phyloP scores from a whole-genome alignment of 2,888 invertebrate genomes.

The Helobdella robusta region DNA sequence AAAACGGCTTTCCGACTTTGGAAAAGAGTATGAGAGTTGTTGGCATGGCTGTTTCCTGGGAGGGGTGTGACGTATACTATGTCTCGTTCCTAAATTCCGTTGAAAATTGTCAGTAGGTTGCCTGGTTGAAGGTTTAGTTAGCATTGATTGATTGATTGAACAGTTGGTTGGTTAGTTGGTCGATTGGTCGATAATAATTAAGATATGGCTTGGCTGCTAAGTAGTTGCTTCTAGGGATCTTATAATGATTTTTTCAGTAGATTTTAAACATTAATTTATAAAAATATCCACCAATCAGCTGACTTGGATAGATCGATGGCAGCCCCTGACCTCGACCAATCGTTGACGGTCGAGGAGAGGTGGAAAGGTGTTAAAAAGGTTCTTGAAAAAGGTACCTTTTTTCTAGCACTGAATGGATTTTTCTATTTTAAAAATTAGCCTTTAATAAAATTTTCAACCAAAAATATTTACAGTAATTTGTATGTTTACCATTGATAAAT shows the following conservation, averaged over 20 bases:
- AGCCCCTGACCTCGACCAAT: constrained; percentile 12
- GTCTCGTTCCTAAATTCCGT: constrained; percentile 37
- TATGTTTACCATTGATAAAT: neutral
- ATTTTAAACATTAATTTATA: too few species aligned
- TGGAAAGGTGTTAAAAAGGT: constrained; percentile 12
- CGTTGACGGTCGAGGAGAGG: constrained; percentile 17
- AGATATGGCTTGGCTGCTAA: too few species aligned
- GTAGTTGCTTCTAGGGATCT: too few species aligned
- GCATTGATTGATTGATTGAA: too few species aligned
- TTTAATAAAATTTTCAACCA: neutral
- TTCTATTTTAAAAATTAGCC: too few species aligned
- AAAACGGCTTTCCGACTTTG: constrained; percentile 8
- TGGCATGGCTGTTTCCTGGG: constrained; percentile 49
- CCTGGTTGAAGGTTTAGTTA: too few species aligned
- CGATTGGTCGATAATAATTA: too few species aligned
- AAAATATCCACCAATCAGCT: too few species aligned
- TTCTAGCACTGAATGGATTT: too few species aligned
- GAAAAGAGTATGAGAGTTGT: constrained; percentile 37
- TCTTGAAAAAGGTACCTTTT: too few species aligned
- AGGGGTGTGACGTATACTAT: constrained; percentile 46
- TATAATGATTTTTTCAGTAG: too few species aligned
- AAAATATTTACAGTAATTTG: neutral
- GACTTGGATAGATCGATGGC: constrained; percentile 23
- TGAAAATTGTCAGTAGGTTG: neutral
- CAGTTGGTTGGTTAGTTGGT: too few species aligned